These are phyloP conservation scores for Cephus sareptanus DNA, from an alignment of 2,888 invertebrate genomes.

Conservation along the genomic window DNA sequence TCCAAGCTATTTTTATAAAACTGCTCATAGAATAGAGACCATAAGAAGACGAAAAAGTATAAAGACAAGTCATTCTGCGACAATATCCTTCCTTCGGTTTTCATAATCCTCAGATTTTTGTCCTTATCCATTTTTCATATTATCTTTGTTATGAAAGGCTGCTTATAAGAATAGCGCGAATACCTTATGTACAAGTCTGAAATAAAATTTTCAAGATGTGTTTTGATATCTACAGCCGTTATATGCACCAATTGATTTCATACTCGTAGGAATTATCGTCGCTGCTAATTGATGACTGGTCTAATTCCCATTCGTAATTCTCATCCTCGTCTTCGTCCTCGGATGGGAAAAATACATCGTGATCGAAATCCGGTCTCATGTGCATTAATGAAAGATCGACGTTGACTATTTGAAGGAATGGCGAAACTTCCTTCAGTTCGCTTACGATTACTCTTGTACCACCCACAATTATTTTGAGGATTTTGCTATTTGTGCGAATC, in stretches of 20 bases:
- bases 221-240: not conserved
- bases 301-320: not conserved
- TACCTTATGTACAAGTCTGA: not conserved
- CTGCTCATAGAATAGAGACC: not conserved
- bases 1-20: not conserved
- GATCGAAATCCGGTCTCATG: not conserved
- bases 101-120: not conserved
- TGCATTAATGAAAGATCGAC: conserved; percentile 36
- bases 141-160: not conserved
- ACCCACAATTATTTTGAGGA: conserved; percentile 54
- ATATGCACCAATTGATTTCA: not conserved
- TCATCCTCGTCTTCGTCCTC: not conserved
- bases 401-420: conserved; percentile 51
- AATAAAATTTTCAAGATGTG: not conserved
- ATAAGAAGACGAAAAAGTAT: not conserved
- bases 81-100: not conserved
- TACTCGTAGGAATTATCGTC: not conserved
- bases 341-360: not conserved
- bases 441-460: conserved; percentile 32
- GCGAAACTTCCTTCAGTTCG: conserved; percentile 41
- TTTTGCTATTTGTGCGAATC: conserved; percentile 44
- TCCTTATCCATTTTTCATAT: not conserved
- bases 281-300: not conserved
- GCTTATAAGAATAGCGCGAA: not conserved
- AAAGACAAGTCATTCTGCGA: not conserved